These are phyloP conservation scores for Anseranas semipalmata DNA, from an alignment of 2,113 vertebrate species.

Conservation along the genomic window DNA sequence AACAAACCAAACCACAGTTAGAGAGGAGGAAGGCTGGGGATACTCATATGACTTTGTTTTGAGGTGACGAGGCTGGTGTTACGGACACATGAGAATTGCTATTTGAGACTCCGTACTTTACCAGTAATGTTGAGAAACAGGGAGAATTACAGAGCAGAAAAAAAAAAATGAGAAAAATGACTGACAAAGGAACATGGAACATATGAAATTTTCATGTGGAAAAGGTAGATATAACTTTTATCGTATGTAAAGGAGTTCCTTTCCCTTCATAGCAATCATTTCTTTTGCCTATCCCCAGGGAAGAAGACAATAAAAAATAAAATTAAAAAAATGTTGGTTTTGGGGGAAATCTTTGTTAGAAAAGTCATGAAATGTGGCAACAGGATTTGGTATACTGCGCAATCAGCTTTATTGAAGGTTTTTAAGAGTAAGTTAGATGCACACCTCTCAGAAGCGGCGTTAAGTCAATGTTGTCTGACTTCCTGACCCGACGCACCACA, in stretches of 20 bases:
- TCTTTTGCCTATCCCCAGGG: not conserved
- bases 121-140: not conserved
- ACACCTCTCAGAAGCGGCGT: not conserved
- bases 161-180: not conserved
- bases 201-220: accelerated
- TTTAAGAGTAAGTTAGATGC: not conserved
- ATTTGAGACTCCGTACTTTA: not conserved
- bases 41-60: not conserved
- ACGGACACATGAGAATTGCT: not conserved
- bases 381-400: not conserved
- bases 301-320: not conserved
- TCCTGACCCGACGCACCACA: not conserved
- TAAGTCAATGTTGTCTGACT: not conserved
- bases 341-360: not conserved
- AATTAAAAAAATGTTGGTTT: not conserved
- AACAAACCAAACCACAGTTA: not conserved
- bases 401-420: not conserved
- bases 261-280: not conserved
- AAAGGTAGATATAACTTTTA: not conserved
- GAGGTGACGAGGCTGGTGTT: not conserved
- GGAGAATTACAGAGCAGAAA: not conserved
- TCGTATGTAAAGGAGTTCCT: not conserved
- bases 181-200: not conserved
- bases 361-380: not conserved
- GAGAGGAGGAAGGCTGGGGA: not conserved